Evolutionary conservation across 2,113 vertebrate genomes (phyloP).

Genomic region (Edolisoma coerulescens): DNA sequence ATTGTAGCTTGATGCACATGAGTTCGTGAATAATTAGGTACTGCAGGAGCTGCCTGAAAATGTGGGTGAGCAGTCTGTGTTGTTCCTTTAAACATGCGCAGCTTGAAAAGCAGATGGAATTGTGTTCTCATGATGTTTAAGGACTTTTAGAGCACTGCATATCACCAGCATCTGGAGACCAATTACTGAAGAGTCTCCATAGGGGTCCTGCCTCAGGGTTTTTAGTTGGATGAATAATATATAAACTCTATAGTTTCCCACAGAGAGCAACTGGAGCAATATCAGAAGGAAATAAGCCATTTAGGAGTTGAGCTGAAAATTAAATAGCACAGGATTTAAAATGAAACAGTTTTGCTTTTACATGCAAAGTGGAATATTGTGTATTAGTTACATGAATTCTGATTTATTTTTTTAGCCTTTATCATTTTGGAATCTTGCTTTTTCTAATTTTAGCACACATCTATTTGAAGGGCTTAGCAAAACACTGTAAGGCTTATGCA

Average conservation of each 20-base stretch:
- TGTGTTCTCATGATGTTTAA: conserved; percentile 63
- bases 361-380: neutral
- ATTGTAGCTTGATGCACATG: neutral
- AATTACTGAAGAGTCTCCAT: conserved; percentile 72
- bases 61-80: conserved; percentile 6
- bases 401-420: neutral
- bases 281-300: conserved; percentile 61
- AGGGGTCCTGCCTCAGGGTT: conserved; percentile 70
- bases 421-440: neutral
- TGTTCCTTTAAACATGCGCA: conserved; percentile 35
- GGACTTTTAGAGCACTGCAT: conserved; percentile 57
- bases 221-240: conserved; percentile 78
- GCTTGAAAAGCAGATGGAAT: conserved; percentile 65
- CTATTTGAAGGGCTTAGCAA: neutral
- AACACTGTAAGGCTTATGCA: neutral
- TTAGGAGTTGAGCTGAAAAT: conserved; percentile 60
- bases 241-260: conserved; percentile 64
- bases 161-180: conserved; percentile 72
- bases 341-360: conserved; percentile 37
- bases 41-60: neutral
- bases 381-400: neutral
- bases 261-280: conserved; percentile 60
- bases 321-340: conserved; percentile 40
- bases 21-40: conserved; percentile 32
- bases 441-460: neutral